Conservation (phyloP, 2,888 invertebrate genomes). For the Silvanus unidentatus region DNA sequence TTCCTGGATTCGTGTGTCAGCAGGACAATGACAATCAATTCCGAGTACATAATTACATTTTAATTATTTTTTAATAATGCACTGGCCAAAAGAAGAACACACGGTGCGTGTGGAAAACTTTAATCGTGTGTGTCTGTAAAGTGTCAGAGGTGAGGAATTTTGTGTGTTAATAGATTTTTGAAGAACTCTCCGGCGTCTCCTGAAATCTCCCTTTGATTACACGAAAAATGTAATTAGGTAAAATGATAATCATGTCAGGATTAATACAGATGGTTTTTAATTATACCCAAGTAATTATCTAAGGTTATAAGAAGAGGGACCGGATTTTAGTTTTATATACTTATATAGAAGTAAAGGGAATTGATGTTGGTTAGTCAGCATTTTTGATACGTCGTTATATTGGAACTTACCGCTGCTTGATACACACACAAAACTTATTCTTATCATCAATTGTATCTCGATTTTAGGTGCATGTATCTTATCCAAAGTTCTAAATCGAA, state of each 20-base stretch:
- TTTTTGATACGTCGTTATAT: slow-evolving; percentile 8
- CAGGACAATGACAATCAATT: too few relatives aligned
- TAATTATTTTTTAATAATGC: too few relatives aligned
- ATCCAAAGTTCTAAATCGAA: too few relatives aligned
- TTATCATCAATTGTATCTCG: neutral
- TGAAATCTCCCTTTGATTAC: neutral
- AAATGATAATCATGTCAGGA: neutral
- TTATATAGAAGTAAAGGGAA: neutral
- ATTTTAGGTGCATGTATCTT: too few relatives aligned
- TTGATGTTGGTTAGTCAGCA: slow-evolving; percentile 13
- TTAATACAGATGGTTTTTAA: slow-evolving; percentile 1
- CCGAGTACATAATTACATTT: too few relatives aligned
- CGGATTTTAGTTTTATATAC: neutral
- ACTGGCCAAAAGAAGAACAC: too few relatives aligned
- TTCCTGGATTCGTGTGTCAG: too few relatives aligned
- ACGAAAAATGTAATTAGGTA: neutral
- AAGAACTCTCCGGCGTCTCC: too few relatives aligned
- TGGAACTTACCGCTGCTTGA: slow-evolving; percentile 9
- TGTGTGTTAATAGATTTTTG: too few relatives aligned
- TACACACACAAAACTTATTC: neutral
- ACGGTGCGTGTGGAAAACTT: too few relatives aligned
- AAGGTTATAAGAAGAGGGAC: neutral
- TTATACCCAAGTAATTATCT: slow-evolving; percentile 1
- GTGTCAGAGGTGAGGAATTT: too few relatives aligned
- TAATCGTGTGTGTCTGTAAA: too few relatives aligned